phyloP scores from a whole-genome alignment of 2,888 invertebrate species.

The Xanthia icteritia region DNA sequence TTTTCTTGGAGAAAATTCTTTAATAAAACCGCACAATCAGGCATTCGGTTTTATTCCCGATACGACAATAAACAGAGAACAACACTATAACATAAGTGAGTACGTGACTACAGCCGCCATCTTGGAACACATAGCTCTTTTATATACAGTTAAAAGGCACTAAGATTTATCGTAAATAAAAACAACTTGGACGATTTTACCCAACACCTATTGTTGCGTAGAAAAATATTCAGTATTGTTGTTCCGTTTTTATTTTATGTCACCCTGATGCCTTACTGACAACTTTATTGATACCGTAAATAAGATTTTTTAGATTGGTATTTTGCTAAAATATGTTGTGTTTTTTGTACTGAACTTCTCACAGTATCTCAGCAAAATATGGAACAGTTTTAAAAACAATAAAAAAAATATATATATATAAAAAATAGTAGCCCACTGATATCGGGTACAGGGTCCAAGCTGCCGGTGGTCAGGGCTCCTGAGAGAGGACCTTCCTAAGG shows the following conservation, averaged over 20 bases:
- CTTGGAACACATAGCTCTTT: slow-evolving; percentile 39
- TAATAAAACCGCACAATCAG: slow-evolving; percentile 48
- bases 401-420: no score
- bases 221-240: slow-evolving; percentile 53
- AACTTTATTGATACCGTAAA: slow-evolving; percentile 61
- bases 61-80: slow-evolving; percentile 47
- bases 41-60: slow-evolving; percentile 46
- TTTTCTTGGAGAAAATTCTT: slow-evolving; percentile 41
- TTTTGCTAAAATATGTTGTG: slow-evolving; percentile 9
- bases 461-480: no score
- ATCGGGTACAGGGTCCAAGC: no score
- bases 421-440: no score
- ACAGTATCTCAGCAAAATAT: not conserved
- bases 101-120: slow-evolving; percentile 57
- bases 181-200: slow-evolving; percentile 44
- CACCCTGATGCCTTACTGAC: slow-evolving; percentile 57
- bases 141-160: slow-evolving; percentile 50
- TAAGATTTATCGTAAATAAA: slow-evolving; percentile 59
- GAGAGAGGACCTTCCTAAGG: no score
- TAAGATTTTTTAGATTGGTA: slow-evolving; percentile 39
- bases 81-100: slow-evolving; percentile 56
- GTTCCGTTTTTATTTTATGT: slow-evolving; percentile 66
- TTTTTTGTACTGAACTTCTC: not conserved
- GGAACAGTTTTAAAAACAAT: not conserved
- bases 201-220: slow-evolving; percentile 45